phyloP scores from a whole-genome alignment of 2,888 invertebrate species.

The Andrena minutula region DNA sequence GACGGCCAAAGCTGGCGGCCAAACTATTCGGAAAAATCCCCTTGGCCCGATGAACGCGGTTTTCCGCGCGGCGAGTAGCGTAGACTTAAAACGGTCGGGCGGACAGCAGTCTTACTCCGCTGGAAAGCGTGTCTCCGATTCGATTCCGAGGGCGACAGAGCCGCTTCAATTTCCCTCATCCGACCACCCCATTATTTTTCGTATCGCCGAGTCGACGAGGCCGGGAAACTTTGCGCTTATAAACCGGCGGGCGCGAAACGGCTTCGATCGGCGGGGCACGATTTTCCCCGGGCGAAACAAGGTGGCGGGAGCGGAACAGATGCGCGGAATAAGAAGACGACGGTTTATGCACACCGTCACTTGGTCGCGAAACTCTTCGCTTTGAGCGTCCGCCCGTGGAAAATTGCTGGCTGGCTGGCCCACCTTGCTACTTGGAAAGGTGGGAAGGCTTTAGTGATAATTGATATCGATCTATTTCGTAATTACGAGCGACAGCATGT shows the following conservation, averaged over 20 bases:
- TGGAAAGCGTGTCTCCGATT: not conserved
- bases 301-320: constrained; percentile 16
- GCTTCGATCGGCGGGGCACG: constrained; percentile 18
- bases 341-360: constrained; percentile 29
- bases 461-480: not conserved
- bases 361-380: constrained; percentile 13
- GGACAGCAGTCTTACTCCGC: not conserved
- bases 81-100: constrained; percentile 9
- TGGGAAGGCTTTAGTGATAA: not conserved
- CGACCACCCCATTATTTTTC: constrained; percentile 29
- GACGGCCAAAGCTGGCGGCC: not conserved
- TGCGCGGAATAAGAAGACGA: constrained; percentile 11
- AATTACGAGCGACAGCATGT: no score
- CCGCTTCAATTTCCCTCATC: constrained; percentile 24
- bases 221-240: not conserved
- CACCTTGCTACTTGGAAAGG: no score
- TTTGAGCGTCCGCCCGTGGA: not conserved
- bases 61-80: constrained; percentile 10
- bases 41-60: not conserved
- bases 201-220: not conserved
- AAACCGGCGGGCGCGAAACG: not conserved
- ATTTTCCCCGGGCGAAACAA: constrained; percentile 25
- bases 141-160: constrained; percentile 16
- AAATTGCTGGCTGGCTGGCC: not conserved
- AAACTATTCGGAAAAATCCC: constrained; percentile 8